phyloP scores from a whole-genome alignment of 2,888 invertebrate species.

The Tetranychus truncatus region DNA sequence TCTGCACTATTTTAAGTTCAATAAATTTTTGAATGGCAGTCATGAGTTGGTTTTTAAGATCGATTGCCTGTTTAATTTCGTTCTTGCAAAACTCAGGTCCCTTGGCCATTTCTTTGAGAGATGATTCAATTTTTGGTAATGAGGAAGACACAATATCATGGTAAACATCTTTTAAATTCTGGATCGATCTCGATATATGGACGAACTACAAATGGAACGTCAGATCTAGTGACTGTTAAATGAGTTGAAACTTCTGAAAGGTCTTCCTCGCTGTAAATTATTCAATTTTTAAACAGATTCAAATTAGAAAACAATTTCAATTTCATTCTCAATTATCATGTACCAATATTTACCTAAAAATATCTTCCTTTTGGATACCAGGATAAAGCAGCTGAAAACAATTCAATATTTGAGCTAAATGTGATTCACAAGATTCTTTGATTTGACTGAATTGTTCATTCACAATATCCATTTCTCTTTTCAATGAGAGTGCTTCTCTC shows the following conservation, averaged over 20 bases:
- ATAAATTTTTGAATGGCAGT: constrained; percentile 32
- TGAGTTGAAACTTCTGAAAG: not conserved
- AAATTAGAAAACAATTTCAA: not conserved
- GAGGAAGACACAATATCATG: constrained; percentile 35
- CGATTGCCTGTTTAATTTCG: constrained; percentile 33
- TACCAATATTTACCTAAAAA: not conserved
- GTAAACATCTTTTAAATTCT: constrained; percentile 36
- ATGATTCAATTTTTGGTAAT: constrained; percentile 35
- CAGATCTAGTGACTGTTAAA: not conserved
- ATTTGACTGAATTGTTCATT: constrained; percentile 29
- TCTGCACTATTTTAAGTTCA: constrained; percentile 31
- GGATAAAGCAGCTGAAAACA: constrained; percentile 35
- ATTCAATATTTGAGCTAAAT: constrained; percentile 33
- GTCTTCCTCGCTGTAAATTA: not conserved
- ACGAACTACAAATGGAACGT: constrained; percentile 7
- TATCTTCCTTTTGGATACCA: constrained; percentile 15
- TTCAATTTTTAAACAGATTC: not conserved
- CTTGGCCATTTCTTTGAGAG: constrained; percentile 36
- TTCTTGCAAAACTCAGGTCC: constrained; percentile 28
- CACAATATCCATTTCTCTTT: constrained; percentile 29
- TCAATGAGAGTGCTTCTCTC: constrained; percentile 29
- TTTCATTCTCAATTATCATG: no score
- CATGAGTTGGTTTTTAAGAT: constrained; percentile 35
- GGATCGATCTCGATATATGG: constrained; percentile 29
- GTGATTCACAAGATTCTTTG: constrained; percentile 31